Evolutionary conservation across 2,797 vertebrate species (phyloP).

Genomic region (Darevskia nairensis): DNA sequence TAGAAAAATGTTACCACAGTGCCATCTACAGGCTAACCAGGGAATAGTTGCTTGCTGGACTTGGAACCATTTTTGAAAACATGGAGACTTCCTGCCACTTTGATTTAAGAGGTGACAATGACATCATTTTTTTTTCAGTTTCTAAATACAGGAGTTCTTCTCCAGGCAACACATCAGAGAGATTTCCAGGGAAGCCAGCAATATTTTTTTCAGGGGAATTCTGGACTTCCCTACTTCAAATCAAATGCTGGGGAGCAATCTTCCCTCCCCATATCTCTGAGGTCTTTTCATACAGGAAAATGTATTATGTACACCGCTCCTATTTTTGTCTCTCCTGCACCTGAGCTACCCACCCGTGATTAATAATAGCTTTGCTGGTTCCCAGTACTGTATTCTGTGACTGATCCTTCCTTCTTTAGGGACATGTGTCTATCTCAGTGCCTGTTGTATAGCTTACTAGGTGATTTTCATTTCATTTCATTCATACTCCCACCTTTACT

Average conservation of each 20-base stretch:
- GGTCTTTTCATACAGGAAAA: too few species aligned
- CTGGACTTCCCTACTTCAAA: neutral
- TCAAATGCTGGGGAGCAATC: neutral
- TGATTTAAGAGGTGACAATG: neutral
- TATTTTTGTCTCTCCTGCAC: too few species aligned
- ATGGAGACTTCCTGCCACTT: neutral
- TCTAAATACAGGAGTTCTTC: neutral
- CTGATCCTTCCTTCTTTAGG: neutral
- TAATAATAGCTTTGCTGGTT: neutral
- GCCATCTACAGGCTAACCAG: slow-evolving; percentile 50
- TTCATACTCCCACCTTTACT: too few species aligned
- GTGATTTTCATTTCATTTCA: too few species aligned
- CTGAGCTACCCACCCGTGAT: neutral
- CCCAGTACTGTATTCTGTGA: neutral
- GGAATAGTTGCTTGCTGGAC: too few species aligned
- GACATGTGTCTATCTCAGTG: too few species aligned
- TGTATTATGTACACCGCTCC: neutral
- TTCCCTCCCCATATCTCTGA: neutral
- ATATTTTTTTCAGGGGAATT: neutral
- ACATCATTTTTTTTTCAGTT: neutral
- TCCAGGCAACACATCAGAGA: neutral
- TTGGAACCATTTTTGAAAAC: neutral
- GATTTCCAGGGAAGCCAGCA: too few species aligned
- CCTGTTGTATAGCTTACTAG: too few species aligned
- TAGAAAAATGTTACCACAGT: slow-evolving; percentile 33